phyloP scores from a whole-genome alignment of 2,113 vertebrate genomes.

The Seriola dumerili region DNA sequence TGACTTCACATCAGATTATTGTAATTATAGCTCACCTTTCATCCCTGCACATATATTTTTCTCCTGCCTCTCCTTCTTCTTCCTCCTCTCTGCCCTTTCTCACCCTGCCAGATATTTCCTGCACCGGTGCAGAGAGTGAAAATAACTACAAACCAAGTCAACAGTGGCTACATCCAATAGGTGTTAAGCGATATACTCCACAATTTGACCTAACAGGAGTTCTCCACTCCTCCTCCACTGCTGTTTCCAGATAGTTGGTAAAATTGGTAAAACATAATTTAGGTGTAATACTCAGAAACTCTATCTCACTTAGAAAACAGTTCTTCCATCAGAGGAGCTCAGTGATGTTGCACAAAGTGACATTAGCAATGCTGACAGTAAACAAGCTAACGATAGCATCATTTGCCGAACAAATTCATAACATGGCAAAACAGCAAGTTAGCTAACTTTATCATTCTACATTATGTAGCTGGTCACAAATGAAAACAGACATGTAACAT shows the following conservation, averaged over 20 bases:
- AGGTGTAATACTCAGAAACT: background rate
- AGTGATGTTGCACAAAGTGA: background rate
- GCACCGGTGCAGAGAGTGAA: background rate
- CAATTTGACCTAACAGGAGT: background rate
- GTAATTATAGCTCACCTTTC: background rate
- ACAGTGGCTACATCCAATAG: background rate
- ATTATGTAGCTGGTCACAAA: no score
- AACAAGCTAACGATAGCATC: no score
- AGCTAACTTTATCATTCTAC: no score
- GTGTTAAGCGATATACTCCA: background rate
- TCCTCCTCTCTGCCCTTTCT: background rate
- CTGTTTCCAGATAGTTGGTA: background rate
- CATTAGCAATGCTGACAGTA: background rate
- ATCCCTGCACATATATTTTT: background rate
- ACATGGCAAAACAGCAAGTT: no score
- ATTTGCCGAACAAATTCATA: no score
- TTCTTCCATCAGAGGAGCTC: background rate
- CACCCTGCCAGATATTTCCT: background rate
- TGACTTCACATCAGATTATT: slow-evolving; percentile 2
- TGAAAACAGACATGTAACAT: no score
- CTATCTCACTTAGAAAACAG: background rate
- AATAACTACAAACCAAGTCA: background rate
- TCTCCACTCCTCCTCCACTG: background rate
- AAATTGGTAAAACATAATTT: background rate
- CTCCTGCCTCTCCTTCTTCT: background rate